These are phyloP conservation scores for Lordiphosa andalusiaca DNA, from an alignment of 2,888 invertebrate genomes.

Conservation along the genomic window DNA sequence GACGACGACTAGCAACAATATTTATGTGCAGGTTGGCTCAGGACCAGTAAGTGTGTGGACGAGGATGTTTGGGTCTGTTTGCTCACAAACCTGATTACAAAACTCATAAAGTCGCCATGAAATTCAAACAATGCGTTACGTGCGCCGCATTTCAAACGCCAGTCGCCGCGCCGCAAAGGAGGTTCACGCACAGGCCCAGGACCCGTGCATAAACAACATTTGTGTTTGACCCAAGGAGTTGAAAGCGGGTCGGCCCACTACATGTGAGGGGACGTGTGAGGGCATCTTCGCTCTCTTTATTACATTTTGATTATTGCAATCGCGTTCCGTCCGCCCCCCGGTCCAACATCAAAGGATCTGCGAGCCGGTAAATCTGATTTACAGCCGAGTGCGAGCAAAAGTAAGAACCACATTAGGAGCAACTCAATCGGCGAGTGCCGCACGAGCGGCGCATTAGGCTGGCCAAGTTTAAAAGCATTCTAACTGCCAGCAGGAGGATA, in stretches of 20 bases:
- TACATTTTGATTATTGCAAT: conserved; percentile 69
- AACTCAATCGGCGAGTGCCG: conserved; percentile 32
- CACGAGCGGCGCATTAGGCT: conserved; percentile 19
- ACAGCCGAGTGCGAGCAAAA: conserved; percentile 27
- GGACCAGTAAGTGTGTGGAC: conserved; percentile 12
- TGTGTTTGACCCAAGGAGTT: conserved; percentile 67
- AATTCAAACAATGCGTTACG: conserved; percentile 75
- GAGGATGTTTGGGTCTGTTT: conserved; percentile 46
- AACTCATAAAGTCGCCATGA: conserved; percentile 76
- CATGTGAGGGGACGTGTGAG: conserved; percentile 45
- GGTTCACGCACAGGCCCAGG: conserved; percentile 21
- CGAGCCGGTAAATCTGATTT: conserved; percentile 43
- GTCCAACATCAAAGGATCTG: conserved; percentile 31
- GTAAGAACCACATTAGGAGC: conserved; percentile 22
- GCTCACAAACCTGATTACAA: conserved; percentile 66
- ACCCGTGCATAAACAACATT: conserved; percentile 63
- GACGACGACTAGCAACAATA: conserved; percentile 24
- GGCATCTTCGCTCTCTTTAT: conserved; percentile 43
- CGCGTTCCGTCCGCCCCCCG: conserved; percentile 45
- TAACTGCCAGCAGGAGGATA: conserved; percentile 21
- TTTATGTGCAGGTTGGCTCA: conserved; percentile 36
- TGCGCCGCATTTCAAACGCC: conserved; percentile 58
- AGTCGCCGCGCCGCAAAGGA: conserved; percentile 29
- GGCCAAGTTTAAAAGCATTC: conserved; percentile 43
- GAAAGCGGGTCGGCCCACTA: conserved; percentile 21